Percentiles rank a stretch among this genome's conserved stretches.
Conservation (phyloP, 2,113 vertebrate genomes). For the Lepus europaeus region DNA sequence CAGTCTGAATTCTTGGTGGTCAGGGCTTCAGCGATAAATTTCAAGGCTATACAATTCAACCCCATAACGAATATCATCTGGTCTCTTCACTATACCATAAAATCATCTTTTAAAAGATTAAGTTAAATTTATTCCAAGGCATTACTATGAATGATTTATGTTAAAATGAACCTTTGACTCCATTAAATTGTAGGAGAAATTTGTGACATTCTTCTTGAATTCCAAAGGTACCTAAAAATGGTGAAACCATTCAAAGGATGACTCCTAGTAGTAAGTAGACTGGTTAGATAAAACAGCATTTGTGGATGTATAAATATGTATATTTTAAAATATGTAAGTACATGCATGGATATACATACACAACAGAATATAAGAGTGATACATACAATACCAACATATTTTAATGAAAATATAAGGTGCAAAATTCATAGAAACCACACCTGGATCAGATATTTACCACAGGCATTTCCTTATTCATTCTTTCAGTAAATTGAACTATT, state of each 20-base stretch:
- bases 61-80: not conserved
- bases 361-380: not conserved
- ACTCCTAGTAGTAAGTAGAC: not conserved
- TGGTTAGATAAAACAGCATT: not conserved
- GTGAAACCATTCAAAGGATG: not conserved
- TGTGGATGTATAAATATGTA: not conserved
- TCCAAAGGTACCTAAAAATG: conserved; percentile 8
- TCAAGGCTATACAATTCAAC: not conserved
- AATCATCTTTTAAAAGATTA: not conserved
- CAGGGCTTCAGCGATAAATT: not conserved
- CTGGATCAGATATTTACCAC: not conserved
- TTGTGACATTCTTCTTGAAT: not conserved
- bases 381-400: not conserved
- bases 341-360: not conserved
- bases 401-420: not conserved
- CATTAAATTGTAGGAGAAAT: not conserved
- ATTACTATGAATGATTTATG: not conserved
- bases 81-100: not conserved
- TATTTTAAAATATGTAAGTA: not conserved
- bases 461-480: not conserved
- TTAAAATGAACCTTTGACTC: not conserved
- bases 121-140: not conserved
- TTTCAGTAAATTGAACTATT: not conserved
- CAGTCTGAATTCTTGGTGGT: not conserved
- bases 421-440: not conserved